These are phyloP conservation scores for Trypoxylon attenuatum DNA, from an alignment of 2,888 invertebrate species.

Conservation along the genomic window DNA sequence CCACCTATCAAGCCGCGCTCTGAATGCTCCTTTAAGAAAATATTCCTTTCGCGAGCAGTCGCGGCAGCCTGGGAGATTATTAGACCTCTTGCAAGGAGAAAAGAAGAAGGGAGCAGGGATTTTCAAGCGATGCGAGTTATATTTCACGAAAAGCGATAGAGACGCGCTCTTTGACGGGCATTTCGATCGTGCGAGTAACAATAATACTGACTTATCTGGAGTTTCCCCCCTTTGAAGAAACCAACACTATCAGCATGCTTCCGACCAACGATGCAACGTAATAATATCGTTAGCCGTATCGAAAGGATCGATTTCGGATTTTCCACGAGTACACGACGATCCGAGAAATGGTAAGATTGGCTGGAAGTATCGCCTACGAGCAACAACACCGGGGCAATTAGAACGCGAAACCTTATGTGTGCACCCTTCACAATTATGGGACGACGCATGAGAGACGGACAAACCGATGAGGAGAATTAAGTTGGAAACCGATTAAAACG, in stretches of 20 bases:
- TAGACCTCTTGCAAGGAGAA: constrained; percentile 37
- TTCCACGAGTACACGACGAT: neutral
- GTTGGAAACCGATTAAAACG: constrained; percentile 49
- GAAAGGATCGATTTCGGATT: neutral
- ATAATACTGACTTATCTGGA: constrained; percentile 19
- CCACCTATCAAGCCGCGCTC: constrained; percentile 57
- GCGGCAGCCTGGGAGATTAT: constrained; percentile 43
- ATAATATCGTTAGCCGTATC: neutral
- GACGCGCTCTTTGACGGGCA: constrained; percentile 33
- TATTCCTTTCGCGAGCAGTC: constrained; percentile 51
- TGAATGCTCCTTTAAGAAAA: constrained; percentile 59
- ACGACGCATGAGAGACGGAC: constrained; percentile 31
- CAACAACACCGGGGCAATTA: constrained; percentile 47
- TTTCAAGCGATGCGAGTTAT: constrained; percentile 45
- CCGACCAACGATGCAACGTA: neutral
- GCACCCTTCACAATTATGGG: constrained; percentile 40
- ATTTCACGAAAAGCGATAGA: constrained; percentile 43
- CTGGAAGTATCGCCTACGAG: constrained; percentile 29
- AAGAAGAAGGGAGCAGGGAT: constrained; percentile 6
- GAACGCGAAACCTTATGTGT: constrained; percentile 43
- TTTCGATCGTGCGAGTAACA: constrained; percentile 29
- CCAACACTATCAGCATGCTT: neutral
- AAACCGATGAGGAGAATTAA: constrained; percentile 41
- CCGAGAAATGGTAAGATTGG: constrained; percentile 19
- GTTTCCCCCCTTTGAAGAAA: neutral